These are phyloP conservation scores for Balanococcus diminutus DNA, from an alignment of 2,888 invertebrate genomes.

Conservation along the genomic window DNA sequence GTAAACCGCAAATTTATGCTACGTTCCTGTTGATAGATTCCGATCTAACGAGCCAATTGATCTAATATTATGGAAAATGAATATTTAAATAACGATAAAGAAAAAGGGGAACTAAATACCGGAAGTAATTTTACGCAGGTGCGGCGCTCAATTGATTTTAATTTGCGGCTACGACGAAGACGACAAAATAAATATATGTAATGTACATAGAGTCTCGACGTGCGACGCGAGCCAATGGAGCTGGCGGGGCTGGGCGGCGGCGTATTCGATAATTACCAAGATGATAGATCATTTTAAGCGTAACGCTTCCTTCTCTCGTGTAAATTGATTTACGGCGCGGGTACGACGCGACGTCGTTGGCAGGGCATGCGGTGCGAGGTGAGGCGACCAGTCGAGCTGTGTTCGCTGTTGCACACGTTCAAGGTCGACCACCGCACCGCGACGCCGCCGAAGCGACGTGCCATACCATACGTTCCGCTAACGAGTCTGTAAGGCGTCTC, in stretches of 20 bases:
- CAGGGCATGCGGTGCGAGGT: too few species aligned
- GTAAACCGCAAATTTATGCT: neutral
- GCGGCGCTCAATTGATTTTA: neutral
- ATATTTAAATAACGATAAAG: neutral
- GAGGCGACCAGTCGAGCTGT: neutral
- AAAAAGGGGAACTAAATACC: neutral
- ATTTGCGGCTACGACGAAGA: neutral
- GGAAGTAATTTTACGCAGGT: neutral
- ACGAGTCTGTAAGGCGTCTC: too few species aligned
- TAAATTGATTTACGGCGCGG: constrained; percentile 46
- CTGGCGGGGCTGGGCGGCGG: neutral
- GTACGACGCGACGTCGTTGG: too few species aligned
- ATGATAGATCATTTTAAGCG: constrained; percentile 41
- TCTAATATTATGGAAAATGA: neutral
- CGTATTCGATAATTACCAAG: neutral
- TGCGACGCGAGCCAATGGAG: too few species aligned
- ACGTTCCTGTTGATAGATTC: neutral
- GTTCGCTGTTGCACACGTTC: neutral
- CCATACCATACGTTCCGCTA: neutral
- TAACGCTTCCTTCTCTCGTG: constrained; percentile 43
- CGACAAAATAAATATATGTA: neutral
- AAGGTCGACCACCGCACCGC: neutral
- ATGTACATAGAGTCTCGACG: too few species aligned
- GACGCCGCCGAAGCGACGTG: too few species aligned
- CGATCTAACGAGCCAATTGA: neutral